Evolutionary conservation across 2,797 vertebrate species (phyloP).

Genomic region (Bradypus variegatus): DNA sequence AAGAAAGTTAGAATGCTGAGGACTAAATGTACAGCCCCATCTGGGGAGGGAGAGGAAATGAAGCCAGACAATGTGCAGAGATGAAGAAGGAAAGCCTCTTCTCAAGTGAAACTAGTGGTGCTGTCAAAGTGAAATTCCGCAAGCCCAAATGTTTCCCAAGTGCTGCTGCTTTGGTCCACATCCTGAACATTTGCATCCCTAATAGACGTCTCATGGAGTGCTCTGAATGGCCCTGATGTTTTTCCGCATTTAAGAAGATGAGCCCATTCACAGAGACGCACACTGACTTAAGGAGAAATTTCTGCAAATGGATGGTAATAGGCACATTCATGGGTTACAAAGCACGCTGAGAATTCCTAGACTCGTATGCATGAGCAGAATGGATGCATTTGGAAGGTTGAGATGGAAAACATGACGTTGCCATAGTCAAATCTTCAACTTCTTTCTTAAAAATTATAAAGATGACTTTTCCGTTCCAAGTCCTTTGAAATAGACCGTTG

Average conservation of each 20-base stretch:
- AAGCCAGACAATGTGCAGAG: not conserved
- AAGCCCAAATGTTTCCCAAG: slow-evolving; percentile 27
- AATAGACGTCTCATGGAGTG: slow-evolving; percentile 35
- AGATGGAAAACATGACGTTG: not conserved
- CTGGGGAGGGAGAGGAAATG: slow-evolving; percentile 15
- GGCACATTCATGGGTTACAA: slow-evolving; percentile 44
- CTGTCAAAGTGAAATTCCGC: slow-evolving; percentile 10
- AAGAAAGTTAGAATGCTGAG: not conserved
- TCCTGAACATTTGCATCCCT: slow-evolving; percentile 54
- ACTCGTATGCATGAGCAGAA: not conserved
- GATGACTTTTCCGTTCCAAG: not conserved
- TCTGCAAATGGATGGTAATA: slow-evolving; percentile 42
- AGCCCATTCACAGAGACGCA: slow-evolving; percentile 56
- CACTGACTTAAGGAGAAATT: slow-evolving; percentile 47
- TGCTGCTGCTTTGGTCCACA: slow-evolving; percentile 35
- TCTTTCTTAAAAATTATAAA: slow-evolving; percentile 20
- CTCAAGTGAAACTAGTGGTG: not conserved
- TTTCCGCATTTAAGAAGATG: slow-evolving; percentile 57
- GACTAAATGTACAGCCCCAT: not conserved
- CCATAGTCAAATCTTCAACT: not conserved
- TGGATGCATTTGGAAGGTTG: not conserved
- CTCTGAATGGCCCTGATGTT: slow-evolving; percentile 57
- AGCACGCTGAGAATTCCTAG: slow-evolving; percentile 30
- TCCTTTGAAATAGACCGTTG: not conserved
- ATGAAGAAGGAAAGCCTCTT: slow-evolving; percentile 10